phyloP scores from a whole-genome alignment of 1,140 invertebrate species.

The Prorops nasuta region DNA sequence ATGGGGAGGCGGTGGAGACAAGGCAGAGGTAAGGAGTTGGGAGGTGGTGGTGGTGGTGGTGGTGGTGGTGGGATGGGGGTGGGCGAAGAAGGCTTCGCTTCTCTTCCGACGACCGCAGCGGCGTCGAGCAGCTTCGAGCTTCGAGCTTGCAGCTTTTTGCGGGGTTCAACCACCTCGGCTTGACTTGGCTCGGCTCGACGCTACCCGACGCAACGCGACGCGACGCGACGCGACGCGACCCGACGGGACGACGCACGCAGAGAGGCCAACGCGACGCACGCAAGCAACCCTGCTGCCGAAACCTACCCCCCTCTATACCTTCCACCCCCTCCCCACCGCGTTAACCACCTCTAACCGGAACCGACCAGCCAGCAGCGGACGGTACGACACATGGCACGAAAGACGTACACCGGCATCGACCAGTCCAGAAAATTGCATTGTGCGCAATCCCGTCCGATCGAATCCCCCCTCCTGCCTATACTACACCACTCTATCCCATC shows the following conservation, averaged over 20 bases:
- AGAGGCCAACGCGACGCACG: constrained; percentile 29
- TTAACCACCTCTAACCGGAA: constrained; percentile 9
- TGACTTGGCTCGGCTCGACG: too few species aligned
- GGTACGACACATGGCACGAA: constrained; percentile 28
- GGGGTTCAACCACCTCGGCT: constrained; percentile 40
- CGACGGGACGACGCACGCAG: constrained; percentile 37
- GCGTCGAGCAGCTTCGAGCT: constrained; percentile 27
- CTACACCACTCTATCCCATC: too few species aligned
- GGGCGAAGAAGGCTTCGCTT: too few species aligned
- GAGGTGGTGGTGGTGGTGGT: too few species aligned
- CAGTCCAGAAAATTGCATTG: constrained; percentile 33
- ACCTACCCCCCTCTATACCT: constrained; percentile 15
- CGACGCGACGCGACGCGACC: too few species aligned
- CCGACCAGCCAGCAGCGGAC: too few species aligned
- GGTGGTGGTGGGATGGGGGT: too few species aligned
- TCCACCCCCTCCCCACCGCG: background rate
- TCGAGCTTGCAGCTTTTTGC: constrained; percentile 43
- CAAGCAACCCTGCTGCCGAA: constrained; percentile 38
- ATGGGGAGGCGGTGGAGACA: too few species aligned
- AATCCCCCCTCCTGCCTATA: too few species aligned
- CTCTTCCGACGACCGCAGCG: constrained; percentile 21
- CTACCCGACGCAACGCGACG: too few species aligned
- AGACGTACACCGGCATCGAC: constrained; percentile 24
- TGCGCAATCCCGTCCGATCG: too few species aligned
- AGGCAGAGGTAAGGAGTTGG: too few species aligned